Evolutionary conservation across 2,888 invertebrate species (phyloP).

Genomic region (Xylota segnis): DNA sequence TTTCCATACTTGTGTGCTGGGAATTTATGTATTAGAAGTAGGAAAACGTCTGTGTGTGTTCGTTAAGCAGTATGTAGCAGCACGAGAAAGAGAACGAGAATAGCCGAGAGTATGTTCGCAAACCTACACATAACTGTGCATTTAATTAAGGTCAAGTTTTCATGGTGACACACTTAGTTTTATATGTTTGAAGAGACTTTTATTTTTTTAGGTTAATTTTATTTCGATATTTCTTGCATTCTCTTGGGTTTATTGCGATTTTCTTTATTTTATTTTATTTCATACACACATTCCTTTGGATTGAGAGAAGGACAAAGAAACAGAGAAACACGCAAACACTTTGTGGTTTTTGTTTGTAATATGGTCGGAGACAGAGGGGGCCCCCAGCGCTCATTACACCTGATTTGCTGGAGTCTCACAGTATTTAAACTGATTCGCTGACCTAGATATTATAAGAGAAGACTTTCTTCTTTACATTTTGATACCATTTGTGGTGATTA

Average conservation of each 20-base stretch:
- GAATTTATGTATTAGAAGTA: not conserved
- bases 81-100: conserved; percentile 6
- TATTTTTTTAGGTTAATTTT: conserved; percentile 25
- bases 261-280: not conserved
- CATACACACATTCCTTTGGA: not conserved
- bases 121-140: conserved; percentile 56
- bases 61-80: not conserved
- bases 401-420: not conserved
- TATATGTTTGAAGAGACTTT: conserved; percentile 4
- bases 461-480: not conserved
- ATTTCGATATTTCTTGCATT: conserved; percentile 5
- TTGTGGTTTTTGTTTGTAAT: not conserved
- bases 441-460: not conserved
- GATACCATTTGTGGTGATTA: not conserved
- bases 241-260: conserved; percentile 1
- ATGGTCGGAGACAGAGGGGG: not conserved
- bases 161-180: conserved; percentile 58
- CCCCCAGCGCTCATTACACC: not conserved
- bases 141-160: conserved; percentile 72
- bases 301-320: no score
- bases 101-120: conserved; percentile 9
- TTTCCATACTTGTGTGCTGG: no score
- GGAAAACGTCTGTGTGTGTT: conserved; percentile 5
- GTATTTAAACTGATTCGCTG: no score
- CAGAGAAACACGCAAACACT: not conserved